A percentile compares a stretch with the other conserved stretches of the same genome.
phyloP scores from a whole-genome alignment of 2,113 vertebrate species.

The Oreotrochilus melanogaster region DNA sequence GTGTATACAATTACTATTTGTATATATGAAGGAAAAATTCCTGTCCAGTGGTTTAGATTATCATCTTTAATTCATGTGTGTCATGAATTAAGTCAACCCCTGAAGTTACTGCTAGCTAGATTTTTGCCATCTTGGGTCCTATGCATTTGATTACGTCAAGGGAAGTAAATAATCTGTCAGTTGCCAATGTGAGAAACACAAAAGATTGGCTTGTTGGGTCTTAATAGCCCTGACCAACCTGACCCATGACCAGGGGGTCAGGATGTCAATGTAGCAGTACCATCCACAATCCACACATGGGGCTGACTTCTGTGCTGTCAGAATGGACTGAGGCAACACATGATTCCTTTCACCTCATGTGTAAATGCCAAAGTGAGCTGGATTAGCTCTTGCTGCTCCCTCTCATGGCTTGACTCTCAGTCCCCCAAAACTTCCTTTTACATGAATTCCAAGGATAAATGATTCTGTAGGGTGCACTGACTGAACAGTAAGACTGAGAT shows the following conservation, averaged over 20 bases:
- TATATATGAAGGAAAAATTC: background rate
- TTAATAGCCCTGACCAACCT: background rate
- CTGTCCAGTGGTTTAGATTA: background rate
- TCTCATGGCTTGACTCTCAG: background rate
- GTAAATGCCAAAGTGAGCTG: background rate
- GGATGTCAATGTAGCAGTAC: background rate
- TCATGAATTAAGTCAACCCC: background rate
- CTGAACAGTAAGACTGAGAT: background rate
- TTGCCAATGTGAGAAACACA: background rate
- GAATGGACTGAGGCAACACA: accelerated
- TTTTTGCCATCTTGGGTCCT: background rate
- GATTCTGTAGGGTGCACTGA: background rate
- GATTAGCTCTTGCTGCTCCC: background rate
- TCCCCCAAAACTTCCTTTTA: background rate
- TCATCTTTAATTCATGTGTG: background rate
- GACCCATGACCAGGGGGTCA: background rate
- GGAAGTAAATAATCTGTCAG: background rate
- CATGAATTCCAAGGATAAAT: background rate
- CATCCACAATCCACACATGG: accelerated
- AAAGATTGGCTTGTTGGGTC: background rate
- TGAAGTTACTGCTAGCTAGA: background rate
- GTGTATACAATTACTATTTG: background rate
- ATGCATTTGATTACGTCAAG: background rate
- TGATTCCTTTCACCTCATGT: background rate
- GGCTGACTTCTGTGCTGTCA: background rate